Evolutionary conservation across 2,113 vertebrate genomes (phyloP), one percentile per base, ranked within the genome.

Genomic region (Lepus americanus): DNA sequence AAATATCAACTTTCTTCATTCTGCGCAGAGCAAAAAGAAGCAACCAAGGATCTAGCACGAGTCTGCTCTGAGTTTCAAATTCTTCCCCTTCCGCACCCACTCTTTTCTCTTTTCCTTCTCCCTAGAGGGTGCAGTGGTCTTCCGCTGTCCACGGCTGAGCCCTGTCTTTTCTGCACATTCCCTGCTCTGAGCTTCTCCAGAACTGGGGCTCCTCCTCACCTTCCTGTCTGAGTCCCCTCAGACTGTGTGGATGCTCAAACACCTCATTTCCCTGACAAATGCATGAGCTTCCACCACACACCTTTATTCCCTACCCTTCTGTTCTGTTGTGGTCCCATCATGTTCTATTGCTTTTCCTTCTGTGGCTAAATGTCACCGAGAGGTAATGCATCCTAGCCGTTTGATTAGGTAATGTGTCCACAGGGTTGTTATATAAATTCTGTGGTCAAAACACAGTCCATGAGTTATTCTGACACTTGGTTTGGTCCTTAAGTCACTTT

Each of bases 171-270:
- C 63, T 86, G 67, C 13, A 70, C 11, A 9, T 39, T 84, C 29
- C 66, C 13, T n/a, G n/a, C 33, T 69, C 14, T 44, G 44, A 44
- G 44, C 19, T 19, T 59, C 55, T 19, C 55, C 17, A 59, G 55
- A 14, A 3, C 14, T 59, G 2, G 4, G 14, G 5, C 17, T 13
- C 66, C 13, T 44, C 94, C 27, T 81, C 6, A 67, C 25, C 19
- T 92, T n/a, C 39, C 72, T 70, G 59, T 78, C 53, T 85, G 4
- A 87, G 14, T 87, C 85, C 25, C 76, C 67, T 94, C 80, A 89
- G 74, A 93, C 25, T 11, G 3, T 36, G n/a, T 25, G 20, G 29
- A 11, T 27, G 49, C 19, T 61, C 61, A 81, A 9, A 39, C 49
- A 51, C 67, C 29, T 14, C 39, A 33, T 88, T 73, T 95, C 31